Conservation (phyloP, 2,113 vertebrate species). For the Corydoras sp. region DNA sequence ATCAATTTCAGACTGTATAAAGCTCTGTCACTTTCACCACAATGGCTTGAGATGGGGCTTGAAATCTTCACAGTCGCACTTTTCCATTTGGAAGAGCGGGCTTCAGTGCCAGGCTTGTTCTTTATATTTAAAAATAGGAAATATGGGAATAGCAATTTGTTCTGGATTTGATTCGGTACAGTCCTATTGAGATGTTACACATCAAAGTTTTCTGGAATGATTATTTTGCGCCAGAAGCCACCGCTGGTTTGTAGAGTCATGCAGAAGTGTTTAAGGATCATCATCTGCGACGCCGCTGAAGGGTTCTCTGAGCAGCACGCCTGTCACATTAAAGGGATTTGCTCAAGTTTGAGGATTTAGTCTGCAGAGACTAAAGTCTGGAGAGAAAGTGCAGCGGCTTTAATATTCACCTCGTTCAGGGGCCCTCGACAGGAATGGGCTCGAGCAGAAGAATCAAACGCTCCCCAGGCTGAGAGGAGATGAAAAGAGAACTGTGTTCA, state of each 20-base stretch:
- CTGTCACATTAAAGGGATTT: conserved; percentile 48
- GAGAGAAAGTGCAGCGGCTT: conserved; percentile 38
- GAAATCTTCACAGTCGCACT: conserved; percentile 9
- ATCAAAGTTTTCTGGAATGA: too few species aligned
- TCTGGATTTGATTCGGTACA: too few species aligned
- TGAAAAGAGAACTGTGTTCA: conserved; percentile 29
- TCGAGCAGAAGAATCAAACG: conserved; percentile 41
- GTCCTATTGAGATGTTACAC: too few species aligned
- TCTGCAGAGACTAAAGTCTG: not conserved
- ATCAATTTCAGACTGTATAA: conserved; percentile 10
- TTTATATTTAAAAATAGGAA: too few species aligned
- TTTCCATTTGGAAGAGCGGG: not conserved
- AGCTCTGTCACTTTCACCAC: conserved; percentile 13
- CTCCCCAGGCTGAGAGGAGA: conserved; percentile 17
- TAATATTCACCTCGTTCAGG: conserved; percentile 46
- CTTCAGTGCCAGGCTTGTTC: too few species aligned
- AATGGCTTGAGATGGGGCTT: conserved; percentile 20
- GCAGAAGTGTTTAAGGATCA: conserved; percentile 34
- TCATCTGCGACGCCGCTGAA: too few species aligned
- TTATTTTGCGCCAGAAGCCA: too few species aligned
- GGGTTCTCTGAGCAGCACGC: conserved; percentile 14
- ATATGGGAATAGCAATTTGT: too few species aligned
- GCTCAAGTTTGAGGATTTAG: conserved; percentile 23
- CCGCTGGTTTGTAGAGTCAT: not conserved
- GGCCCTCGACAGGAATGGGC: conserved; percentile 38